These are phyloP conservation scores for Maniola hyperantus DNA, from an alignment of 2,888 invertebrate species.

Conservation along the genomic window DNA sequence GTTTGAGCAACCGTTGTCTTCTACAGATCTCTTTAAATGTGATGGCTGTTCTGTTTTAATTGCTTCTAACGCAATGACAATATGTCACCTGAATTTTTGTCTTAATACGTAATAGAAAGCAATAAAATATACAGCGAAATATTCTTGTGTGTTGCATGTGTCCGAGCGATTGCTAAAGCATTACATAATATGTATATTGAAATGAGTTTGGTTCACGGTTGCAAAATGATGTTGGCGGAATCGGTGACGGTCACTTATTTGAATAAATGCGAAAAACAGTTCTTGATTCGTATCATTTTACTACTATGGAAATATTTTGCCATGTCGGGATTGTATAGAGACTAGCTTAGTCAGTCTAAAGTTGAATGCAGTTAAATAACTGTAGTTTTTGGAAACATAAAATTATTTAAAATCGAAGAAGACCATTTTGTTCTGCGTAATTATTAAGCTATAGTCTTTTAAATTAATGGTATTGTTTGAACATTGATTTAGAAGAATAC, in stretches of 20 bases:
- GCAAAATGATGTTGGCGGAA: constrained; percentile 7
- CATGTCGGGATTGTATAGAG: neutral
- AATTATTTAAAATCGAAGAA: too few species aligned
- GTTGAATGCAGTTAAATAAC: neutral
- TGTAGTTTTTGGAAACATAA: too few species aligned
- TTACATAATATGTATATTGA: constrained; percentile 20
- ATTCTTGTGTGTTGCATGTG: constrained; percentile 19
- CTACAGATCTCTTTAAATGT: neutral
- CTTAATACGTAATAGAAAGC: constrained; percentile 18
- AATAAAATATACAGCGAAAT: constrained; percentile 20
- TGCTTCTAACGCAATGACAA: neutral
- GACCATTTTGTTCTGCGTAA: too few species aligned
- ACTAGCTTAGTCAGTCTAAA: neutral
- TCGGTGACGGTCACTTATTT: constrained; percentile 20
- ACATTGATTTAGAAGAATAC: neutral
- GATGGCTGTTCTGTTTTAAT: constrained; percentile 2
- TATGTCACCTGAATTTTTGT: constrained; percentile 10
- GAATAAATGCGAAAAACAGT: constrained; percentile 14
- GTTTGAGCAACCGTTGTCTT: neutral
- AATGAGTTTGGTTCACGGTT: constrained; percentile 17
- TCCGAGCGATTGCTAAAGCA: constrained; percentile 14
- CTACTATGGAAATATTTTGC: neutral
- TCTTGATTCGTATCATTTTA: constrained; percentile 8
- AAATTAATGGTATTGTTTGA: too few species aligned
- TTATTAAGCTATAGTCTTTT: too few species aligned